A percentile compares a stretch with the other conserved stretches of the same genome.
Evolutionary conservation across 2,113 vertebrate genomes (phyloP).

Genomic region (Bambusicola thoracicus): DNA sequence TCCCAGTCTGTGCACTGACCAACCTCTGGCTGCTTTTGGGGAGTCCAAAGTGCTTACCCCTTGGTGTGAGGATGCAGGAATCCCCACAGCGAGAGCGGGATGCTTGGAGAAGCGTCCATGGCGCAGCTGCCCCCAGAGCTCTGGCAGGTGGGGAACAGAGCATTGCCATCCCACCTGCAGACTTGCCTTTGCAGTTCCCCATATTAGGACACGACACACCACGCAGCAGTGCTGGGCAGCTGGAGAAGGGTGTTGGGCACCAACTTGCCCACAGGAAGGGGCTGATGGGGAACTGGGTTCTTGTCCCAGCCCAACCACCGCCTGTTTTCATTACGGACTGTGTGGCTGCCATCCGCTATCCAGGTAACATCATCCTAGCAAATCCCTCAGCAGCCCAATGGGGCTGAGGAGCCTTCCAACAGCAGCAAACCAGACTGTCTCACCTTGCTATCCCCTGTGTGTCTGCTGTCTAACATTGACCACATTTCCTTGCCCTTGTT

Average conservation of each 20-base stretch:
- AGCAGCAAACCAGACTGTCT: neutral
- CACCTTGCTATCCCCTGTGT: neutral
- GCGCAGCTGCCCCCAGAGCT: neutral
- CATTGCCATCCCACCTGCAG: neutral
- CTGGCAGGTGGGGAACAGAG: neutral
- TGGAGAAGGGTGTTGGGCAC: neutral
- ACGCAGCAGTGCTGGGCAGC: rapidly evolving
- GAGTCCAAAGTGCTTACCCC: too few species aligned
- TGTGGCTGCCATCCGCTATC: neutral
- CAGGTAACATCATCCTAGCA: neutral
- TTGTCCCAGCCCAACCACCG: neutral
- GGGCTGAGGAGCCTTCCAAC: neutral
- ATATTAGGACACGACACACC: neutral
- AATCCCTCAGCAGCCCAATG: neutral
- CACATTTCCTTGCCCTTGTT: neutral
- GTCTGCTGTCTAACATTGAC: neutral
- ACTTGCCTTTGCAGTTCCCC: neutral
- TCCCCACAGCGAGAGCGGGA: neutral
- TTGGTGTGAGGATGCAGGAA: conserved; percentile 4
- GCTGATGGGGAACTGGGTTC: rapidly evolving
- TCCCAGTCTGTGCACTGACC: neutral
- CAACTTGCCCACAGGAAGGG: neutral
- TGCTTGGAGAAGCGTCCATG: neutral
- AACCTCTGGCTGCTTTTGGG: neutral
- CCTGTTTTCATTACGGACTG: neutral